Percentiles rank a stretch among this genome's conserved stretches.
These are phyloP conservation scores for Pollenia labialis DNA, from an alignment of 2,888 invertebrate species.

Conservation along the genomic window DNA sequence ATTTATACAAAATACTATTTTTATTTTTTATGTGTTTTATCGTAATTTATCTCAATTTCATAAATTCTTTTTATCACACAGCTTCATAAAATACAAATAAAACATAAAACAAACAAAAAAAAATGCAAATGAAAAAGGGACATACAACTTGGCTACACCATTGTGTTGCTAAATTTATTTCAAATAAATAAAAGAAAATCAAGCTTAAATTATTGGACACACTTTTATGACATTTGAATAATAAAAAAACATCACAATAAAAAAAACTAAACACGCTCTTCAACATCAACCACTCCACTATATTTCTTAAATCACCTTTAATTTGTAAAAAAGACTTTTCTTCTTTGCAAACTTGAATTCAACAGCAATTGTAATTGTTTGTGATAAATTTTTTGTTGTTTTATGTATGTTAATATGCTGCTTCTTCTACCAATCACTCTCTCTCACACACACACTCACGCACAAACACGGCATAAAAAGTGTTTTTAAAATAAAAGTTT, in stretches of 20 bases:
- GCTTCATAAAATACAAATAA: slow-evolving; percentile 66
- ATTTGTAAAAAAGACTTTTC: background rate
- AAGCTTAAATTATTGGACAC: slow-evolving; percentile 43
- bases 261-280: slow-evolving; percentile 37
- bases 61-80: slow-evolving; percentile 75
- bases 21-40: slow-evolving; percentile 47
- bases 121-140: slow-evolving; percentile 43
- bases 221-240: slow-evolving; percentile 14
- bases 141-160: slow-evolving; percentile 43
- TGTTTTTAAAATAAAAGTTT: slow-evolving; percentile 32
- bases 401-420: slow-evolving; percentile 60
- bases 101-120: slow-evolving; percentile 23
- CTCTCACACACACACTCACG: background rate
- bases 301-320: slow-evolving; percentile 42
- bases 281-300: background rate
- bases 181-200: slow-evolving; percentile 2
- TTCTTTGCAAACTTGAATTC: slow-evolving; percentile 34
- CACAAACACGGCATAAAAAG: slow-evolving; percentile 24
- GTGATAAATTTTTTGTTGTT: slow-evolving; percentile 42
- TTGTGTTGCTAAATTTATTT: slow-evolving; percentile 26
- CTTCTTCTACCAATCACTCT: slow-evolving; percentile 37
- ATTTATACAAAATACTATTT: slow-evolving; percentile 7
- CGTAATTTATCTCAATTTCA: slow-evolving; percentile 63
- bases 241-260: background rate
- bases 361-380: slow-evolving; percentile 28